phyloP scores from a whole-genome alignment of 1,140 invertebrate species.

The Pomacea maculata region DNA sequence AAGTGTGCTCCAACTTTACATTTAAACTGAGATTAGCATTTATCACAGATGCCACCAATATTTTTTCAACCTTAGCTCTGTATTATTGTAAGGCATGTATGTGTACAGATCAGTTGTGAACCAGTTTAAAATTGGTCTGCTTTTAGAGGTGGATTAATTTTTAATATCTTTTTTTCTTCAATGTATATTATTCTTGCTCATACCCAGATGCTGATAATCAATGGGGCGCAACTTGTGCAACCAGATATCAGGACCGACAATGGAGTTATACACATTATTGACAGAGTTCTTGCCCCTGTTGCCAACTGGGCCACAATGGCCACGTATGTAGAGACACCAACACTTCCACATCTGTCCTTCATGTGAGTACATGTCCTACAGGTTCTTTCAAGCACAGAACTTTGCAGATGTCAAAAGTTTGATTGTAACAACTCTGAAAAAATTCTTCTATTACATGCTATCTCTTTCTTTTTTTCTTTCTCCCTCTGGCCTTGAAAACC shows the following conservation, averaged over 20 bases:
- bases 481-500: no score
- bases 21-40: no score
- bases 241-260: conserved; percentile 57
- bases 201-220: conserved; percentile 58
- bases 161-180: no score
- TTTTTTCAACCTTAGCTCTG: neutral
- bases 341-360: conserved; percentile 41
- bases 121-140: no score
- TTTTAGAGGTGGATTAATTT: no score
- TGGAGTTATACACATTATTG: conserved; percentile 63
- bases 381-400: neutral
- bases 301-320: conserved; percentile 48
- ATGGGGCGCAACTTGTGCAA: conserved; percentile 58
- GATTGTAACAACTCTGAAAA: neutral
- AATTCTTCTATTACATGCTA: neutral
- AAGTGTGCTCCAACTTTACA: no score
- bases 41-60: neutral
- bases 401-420: neutral
- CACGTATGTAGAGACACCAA: conserved; percentile 44
- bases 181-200: neutral
- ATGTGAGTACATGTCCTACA: conserved; percentile 39
- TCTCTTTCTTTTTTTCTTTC: no score
- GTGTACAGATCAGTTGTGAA: neutral
- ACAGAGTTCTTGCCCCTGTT: conserved; percentile 60
- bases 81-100: neutral